Evolutionary conservation across 2,888 invertebrate genomes (phyloP).

Genomic region (Horisme vitalbata): DNA sequence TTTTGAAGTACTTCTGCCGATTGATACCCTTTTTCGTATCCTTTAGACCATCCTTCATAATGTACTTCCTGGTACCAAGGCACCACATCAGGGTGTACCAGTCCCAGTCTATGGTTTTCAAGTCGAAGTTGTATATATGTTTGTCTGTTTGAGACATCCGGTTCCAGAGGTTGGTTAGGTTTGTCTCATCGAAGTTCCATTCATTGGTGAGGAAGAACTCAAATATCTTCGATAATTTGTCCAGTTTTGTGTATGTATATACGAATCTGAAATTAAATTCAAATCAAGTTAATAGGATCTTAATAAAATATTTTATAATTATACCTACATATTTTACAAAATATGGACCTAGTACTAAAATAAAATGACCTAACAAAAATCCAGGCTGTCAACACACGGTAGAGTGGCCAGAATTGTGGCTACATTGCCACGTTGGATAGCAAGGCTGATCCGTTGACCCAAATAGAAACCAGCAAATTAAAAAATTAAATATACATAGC

Average conservation of each 20-base stretch:
- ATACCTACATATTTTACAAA: no score
- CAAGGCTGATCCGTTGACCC: no score
- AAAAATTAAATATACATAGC: no score
- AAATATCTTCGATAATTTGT: conserved; percentile 24
- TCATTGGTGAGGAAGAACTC: conserved; percentile 33
- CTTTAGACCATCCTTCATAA: conserved; percentile 34
- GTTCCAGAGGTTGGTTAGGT: conserved; percentile 30
- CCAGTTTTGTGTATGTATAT: conserved; percentile 38
- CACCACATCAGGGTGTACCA: conserved; percentile 33
- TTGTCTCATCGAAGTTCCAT: conserved; percentile 39
- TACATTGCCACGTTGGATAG: no score
- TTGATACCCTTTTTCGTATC: conserved; percentile 25
- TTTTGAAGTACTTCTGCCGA: conserved; percentile 33
- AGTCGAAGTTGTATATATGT: conserved; percentile 37
- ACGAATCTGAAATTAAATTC: conserved; percentile 32
- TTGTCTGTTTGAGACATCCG: conserved; percentile 33
- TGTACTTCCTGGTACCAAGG: conserved; percentile 37
- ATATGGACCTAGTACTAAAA: no score
- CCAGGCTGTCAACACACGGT: conserved; percentile 4
- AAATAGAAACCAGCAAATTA: no score
- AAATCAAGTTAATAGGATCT: no score
- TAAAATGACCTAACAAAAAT: no score
- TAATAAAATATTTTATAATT: no score
- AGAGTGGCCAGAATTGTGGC: no score
- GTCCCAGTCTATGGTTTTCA: conserved; percentile 30